phyloP scores from a whole-genome alignment of 2,113 vertebrate genomes.

The Panthera leo region DNA sequence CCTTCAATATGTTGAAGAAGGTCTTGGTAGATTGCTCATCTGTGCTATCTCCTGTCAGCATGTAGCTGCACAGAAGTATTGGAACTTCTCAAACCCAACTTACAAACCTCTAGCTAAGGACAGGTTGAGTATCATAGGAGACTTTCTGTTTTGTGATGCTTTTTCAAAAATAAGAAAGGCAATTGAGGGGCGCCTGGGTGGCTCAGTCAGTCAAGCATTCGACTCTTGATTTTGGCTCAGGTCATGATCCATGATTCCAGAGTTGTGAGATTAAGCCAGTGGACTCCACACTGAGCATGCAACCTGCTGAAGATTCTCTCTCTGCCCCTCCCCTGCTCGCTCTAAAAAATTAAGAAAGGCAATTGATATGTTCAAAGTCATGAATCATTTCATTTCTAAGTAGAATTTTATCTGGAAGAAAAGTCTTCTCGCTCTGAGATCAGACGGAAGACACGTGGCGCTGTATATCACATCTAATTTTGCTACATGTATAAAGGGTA shows the following conservation, averaged over 20 bases:
- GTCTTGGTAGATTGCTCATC: not conserved
- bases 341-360: not conserved
- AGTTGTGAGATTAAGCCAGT: too few relatives aligned
- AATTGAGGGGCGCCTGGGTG: not conserved
- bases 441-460: not conserved
- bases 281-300: too few relatives aligned
- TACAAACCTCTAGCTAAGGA: not conserved
- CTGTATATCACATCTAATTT: not conserved
- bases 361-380: not conserved
- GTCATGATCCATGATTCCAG: too few relatives aligned
- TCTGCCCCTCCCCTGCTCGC: too few relatives aligned
- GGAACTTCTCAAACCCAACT: not conserved
- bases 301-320: too few relatives aligned
- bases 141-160: not conserved
- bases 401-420: not conserved
- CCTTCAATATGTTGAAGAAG: not conserved
- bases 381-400: not conserved
- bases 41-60: not conserved
- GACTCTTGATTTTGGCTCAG: too few relatives aligned
- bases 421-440: not conserved
- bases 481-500: not conserved
- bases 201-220: too few relatives aligned
- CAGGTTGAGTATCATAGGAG: not conserved
- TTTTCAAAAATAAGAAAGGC: slow-evolving; percentile 20
- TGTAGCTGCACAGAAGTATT: too few relatives aligned